A percentile compares a stretch with the other conserved stretches of the same genome.
phyloP scores from a whole-genome alignment of 2,797 vertebrate species.

The Lagorchestes hirsutus region DNA sequence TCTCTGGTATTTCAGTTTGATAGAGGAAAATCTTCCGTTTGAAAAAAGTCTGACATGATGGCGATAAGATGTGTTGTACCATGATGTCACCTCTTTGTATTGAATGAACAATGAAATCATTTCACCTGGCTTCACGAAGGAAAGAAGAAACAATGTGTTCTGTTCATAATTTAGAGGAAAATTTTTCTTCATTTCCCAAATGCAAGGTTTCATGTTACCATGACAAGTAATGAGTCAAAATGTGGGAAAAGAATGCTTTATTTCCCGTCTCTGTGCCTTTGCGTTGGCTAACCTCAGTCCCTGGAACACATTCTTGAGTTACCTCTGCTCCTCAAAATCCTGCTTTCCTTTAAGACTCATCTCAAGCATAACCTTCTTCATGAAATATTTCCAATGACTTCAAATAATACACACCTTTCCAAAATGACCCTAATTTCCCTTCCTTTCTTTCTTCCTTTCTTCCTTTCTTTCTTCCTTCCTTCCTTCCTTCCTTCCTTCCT shows the following conservation, averaged over 20 bases:
- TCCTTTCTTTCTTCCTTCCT: too few relatives aligned
- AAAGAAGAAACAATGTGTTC: constrained; percentile 79
- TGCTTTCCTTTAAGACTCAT: not conserved
- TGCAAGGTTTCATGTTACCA: constrained; percentile 73
- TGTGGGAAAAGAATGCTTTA: constrained; percentile 34
- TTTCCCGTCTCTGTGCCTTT: not conserved
- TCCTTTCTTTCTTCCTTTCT: not conserved
- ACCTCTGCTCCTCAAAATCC: not conserved
- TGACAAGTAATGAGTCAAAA: constrained; percentile 74
- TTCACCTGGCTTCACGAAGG: constrained; percentile 76
- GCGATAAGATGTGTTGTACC: constrained; percentile 66
- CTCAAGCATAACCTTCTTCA: not conserved
- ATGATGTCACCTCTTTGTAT: constrained; percentile 66
- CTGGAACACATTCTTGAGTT: not conserved
- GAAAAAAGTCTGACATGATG: constrained; percentile 57
- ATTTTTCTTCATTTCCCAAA: constrained; percentile 51
- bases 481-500: not conserved
- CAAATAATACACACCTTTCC: not conserved
- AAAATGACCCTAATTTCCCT: not conserved
- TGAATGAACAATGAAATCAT: constrained; percentile 76
- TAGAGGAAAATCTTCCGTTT: constrained; percentile 57
- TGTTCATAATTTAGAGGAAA: constrained; percentile 78
- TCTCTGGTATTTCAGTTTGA: constrained; percentile 45
- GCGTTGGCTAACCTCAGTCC: not conserved
- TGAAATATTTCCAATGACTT: not conserved